Conservation (phyloP, 2,797 vertebrate species). For the Channallabes apus region DNA sequence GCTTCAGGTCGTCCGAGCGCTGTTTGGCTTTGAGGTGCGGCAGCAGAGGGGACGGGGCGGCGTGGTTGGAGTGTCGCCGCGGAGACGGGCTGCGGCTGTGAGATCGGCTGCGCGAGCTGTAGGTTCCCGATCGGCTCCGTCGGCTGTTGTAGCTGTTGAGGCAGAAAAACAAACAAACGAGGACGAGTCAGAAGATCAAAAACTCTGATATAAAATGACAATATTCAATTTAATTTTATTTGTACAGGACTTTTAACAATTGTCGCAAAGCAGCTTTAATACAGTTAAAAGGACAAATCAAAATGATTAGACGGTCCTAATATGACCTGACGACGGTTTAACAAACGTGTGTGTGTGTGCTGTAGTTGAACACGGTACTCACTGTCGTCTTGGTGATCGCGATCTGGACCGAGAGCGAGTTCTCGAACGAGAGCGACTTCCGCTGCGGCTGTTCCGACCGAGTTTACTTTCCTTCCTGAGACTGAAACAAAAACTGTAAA, state of each 20-base stretch:
- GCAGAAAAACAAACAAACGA: not conserved
- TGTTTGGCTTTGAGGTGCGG: slow-evolving; percentile 90
- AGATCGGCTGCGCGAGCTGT: slow-evolving; percentile 94
- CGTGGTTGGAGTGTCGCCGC: slow-evolving; percentile 84
- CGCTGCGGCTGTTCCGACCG: slow-evolving; percentile 89
- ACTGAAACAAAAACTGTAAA: slow-evolving; percentile 60
- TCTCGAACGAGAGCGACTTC: slow-evolving; percentile 85
- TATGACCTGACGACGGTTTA: no score
- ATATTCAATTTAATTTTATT: no score
- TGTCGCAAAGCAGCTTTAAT: no score
- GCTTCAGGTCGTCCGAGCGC: slow-evolving; percentile 85
- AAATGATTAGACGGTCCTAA: no score
- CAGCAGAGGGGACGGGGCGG: slow-evolving; percentile 84
- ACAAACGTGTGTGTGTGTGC: not conserved
- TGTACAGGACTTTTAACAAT: no score
- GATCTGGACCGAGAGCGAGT: slow-evolving; percentile 90
- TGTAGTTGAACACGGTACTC: slow-evolving; percentile 62
- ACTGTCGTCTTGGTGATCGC: slow-evolving; percentile 90
- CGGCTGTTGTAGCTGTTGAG: slow-evolving; percentile 88
- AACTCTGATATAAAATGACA: no score
- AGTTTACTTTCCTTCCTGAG: slow-evolving; percentile 92
- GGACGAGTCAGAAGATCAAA: not conserved
- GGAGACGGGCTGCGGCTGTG: slow-evolving; percentile 92
- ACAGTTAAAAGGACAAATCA: no score
- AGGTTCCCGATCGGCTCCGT: slow-evolving; percentile 93